Conservation (phyloP, 1,140 invertebrate species). For the Megalopta genalis region DNA sequence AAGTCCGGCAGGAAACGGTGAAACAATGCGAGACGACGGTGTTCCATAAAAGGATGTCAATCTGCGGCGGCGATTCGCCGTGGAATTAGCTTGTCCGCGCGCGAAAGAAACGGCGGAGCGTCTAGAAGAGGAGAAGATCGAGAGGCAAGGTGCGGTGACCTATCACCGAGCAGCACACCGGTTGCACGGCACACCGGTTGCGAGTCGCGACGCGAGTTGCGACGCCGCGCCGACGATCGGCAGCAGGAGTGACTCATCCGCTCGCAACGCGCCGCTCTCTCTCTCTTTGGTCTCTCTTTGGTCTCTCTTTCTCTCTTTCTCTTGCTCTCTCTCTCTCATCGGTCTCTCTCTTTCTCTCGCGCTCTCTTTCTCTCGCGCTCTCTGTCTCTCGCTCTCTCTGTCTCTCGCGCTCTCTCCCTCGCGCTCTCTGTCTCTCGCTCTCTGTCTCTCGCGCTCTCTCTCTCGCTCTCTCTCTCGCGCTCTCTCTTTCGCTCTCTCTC, state of each 20-base stretch:
- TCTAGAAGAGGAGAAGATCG: constrained; percentile 39
- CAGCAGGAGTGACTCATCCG: constrained; percentile 57
- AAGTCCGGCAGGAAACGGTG: no score
- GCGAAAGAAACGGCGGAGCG: neutral
- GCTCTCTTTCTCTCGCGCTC: no score
- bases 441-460: no score
- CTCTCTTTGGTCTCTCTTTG: neutral
- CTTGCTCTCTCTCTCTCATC: neutral
- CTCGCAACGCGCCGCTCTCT: constrained; percentile 43
- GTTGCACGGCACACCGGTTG: constrained; percentile 37
- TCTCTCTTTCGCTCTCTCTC: neutral
- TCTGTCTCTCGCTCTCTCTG: no score
- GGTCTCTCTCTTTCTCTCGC: neutral
- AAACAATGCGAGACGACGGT: neutral
- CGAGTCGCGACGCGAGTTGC: neutral
- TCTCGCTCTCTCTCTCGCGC: neutral
- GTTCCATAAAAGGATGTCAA: neutral
- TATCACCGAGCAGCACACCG: constrained; percentile 60
- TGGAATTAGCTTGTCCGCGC: constrained; percentile 16
- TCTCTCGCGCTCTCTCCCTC: no score
- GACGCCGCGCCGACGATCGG: constrained; percentile 52
- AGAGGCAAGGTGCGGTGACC: constrained; percentile 70
- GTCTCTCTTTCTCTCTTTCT: neutral
- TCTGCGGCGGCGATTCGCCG: neutral
- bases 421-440: no score